A percentile compares a stretch with the other conserved stretches of the same genome.
These are phyloP conservation scores for Apantesis nais DNA, from an alignment of 2,888 invertebrate species.

Conservation along the genomic window DNA sequence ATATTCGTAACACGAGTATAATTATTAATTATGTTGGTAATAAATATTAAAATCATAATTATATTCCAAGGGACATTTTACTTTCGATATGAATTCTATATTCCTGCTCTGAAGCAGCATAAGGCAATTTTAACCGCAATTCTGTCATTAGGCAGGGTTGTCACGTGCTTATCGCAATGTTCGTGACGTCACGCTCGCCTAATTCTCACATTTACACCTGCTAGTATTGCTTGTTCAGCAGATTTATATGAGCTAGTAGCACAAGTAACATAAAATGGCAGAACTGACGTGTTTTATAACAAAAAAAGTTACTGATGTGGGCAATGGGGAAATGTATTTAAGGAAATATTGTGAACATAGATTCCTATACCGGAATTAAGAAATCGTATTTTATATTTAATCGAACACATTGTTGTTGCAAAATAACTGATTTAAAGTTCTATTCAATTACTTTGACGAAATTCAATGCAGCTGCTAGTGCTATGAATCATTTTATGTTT, in stretches of 20 bases:
- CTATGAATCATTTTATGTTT: too few relatives aligned
- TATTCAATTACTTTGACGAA: too few relatives aligned
- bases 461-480: too few relatives aligned
- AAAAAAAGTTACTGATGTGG: not conserved
- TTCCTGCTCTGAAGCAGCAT: not conserved
- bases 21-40: not conserved
- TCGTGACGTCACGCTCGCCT: conserved; percentile 63
- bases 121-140: conserved; percentile 34
- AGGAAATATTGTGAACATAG: too few relatives aligned
- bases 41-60: too few relatives aligned
- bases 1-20: too few relatives aligned
- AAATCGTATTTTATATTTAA: too few relatives aligned
- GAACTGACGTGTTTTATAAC: not conserved
- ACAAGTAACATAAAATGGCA: conserved; percentile 12
- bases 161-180: conserved; percentile 68
- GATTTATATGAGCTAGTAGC: conserved; percentile 10
- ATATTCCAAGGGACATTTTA: not conserved
- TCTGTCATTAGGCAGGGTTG: conserved; percentile 55
- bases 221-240: conserved; percentile 33
- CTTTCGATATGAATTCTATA: not conserved
- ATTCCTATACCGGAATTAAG: too few relatives aligned
- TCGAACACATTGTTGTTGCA: too few relatives aligned
- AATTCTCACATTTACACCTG: conserved; percentile 70
- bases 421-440: too few relatives aligned
- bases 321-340: not conserved